Conservation (phyloP, 2,113 vertebrate genomes). For the Blennius ocellaris region DNA sequence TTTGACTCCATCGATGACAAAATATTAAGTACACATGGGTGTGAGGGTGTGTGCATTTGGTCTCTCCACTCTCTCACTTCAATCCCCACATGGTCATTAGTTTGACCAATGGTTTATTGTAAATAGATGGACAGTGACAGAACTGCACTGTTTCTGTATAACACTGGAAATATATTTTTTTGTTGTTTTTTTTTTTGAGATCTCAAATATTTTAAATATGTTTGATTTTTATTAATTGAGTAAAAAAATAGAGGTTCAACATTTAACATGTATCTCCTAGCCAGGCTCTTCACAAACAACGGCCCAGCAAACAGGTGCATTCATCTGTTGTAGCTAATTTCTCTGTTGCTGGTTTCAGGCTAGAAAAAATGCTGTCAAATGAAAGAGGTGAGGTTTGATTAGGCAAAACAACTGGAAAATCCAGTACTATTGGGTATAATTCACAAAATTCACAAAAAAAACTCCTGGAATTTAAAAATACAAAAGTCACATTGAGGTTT, state of each 20-base stretch:
- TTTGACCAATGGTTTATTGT: no score
- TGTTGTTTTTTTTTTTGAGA: no score
- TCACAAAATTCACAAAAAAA: slow-evolving; percentile 14
- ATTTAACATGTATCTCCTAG: neutral
- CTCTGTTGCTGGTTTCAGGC: neutral
- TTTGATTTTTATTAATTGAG: neutral
- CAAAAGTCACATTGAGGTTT: neutral
- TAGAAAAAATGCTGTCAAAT: neutral
- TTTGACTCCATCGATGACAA: no score
- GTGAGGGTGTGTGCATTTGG: no score
- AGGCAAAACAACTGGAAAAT: neutral
- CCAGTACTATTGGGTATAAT: neutral
- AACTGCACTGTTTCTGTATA: neutral
- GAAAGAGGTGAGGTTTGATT: neutral
- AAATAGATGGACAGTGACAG: neutral
- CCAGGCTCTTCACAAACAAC: neutral
- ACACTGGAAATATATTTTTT: no score
- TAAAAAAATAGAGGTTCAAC: neutral
- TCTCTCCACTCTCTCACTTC: no score
- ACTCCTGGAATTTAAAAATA: neutral
- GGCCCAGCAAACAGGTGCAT: neutral
- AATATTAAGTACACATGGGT: no score
- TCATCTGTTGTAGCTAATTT: neutral
- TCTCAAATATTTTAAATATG: neutral
- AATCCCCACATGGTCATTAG: no score